Percentiles rank a stretch among this genome's conserved stretches.
These are phyloP conservation scores for Andrena bicolor DNA, from an alignment of 2,888 invertebrate genomes.

Conservation along the genomic window DNA sequence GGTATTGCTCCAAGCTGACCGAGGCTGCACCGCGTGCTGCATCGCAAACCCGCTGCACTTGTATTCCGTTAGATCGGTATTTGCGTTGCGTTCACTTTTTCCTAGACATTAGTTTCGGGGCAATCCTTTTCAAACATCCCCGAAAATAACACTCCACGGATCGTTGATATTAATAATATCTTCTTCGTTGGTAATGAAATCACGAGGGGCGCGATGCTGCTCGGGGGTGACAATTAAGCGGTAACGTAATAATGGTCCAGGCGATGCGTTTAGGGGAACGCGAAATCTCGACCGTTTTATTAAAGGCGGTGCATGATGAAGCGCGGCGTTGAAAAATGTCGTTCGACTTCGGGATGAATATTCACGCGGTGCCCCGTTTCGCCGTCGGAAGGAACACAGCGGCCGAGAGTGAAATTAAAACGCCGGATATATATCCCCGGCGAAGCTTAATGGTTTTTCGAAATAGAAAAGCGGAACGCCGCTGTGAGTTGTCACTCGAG, in stretches of 20 bases:
- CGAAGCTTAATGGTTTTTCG: constrained; percentile 43
- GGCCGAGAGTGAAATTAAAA: constrained; percentile 46
- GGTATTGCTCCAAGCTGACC: constrained; percentile 40
- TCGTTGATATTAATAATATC: no score
- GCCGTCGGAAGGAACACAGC: constrained; percentile 1
- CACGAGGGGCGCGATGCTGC: constrained; percentile 3
- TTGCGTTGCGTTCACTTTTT: constrained; percentile 2
- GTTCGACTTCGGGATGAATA: constrained; percentile 64
- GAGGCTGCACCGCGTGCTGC: constrained; percentile 39
- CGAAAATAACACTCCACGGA: not conserved
- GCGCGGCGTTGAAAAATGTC: constrained; percentile 17
- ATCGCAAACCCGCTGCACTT: constrained; percentile 29
- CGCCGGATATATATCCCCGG: constrained; percentile 24
- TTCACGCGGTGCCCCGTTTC: constrained; percentile 47
- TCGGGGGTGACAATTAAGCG: constrained; percentile 7
- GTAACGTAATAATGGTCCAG: constrained; percentile 20
- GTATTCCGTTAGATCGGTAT: constrained; percentile 44
- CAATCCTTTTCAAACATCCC: constrained; percentile 5
- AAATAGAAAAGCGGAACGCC: constrained; percentile 32
- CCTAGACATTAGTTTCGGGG: not conserved
- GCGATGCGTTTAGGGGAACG: constrained; percentile 9
- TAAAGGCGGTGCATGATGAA: constrained; percentile 17
- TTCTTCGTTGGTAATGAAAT: constrained; percentile 7
- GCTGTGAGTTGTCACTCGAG: constrained; percentile 9
- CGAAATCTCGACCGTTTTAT: constrained; percentile 31